Percentiles rank a stretch among this genome's conserved stretches.
Evolutionary conservation across 2,797 vertebrate species (phyloP).

Genomic region (Dendrocincla fuliginosa): DNA sequence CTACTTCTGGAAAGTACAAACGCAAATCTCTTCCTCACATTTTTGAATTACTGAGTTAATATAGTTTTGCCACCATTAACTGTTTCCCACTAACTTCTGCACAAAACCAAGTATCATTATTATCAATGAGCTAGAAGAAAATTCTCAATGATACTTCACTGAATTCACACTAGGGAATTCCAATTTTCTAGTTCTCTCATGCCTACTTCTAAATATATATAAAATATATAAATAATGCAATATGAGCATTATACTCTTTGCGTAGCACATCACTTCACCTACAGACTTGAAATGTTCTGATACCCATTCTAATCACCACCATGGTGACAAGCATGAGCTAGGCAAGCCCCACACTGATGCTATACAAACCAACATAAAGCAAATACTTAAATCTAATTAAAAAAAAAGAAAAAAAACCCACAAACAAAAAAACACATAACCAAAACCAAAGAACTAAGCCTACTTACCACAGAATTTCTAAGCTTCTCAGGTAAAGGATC

Average conservation of each 20-base stretch:
- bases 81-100: not conserved
- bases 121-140: not conserved
- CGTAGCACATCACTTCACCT: not conserved
- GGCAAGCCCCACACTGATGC: not conserved
- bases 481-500: constrained; percentile 98
- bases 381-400: not conserved
- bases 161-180: not conserved
- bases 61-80: not conserved
- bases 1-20: not conserved
- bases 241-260: not conserved
- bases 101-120: not conserved
- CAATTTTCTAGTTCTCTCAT: not conserved
- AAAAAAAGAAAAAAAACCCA: not conserved
- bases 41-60: not conserved
- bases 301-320: not conserved
- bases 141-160: not conserved
- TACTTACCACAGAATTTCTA: constrained; percentile 92
- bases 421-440: not conserved
- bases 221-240: not conserved
- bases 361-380: not conserved
- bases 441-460: not conserved
- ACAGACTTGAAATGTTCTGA: not conserved
- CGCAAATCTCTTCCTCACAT: not conserved
- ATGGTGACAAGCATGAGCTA: not conserved
- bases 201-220: not conserved